Conservation (phyloP, 2,888 invertebrate species). For the Thymelicus sylvestris region DNA sequence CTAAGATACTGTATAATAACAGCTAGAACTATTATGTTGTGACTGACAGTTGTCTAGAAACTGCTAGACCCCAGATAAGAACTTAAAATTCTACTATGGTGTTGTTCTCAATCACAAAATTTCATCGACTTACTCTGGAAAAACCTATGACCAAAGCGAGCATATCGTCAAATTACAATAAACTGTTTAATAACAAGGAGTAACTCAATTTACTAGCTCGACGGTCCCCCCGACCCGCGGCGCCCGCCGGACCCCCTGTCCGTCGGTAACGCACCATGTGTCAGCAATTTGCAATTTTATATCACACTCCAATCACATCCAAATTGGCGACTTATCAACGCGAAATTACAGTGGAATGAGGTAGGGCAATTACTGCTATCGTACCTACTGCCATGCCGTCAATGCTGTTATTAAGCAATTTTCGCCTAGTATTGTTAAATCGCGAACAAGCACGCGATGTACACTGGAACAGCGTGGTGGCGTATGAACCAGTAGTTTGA, state of each 20-base stretch:
- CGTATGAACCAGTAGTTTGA: no score
- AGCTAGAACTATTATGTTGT: no score
- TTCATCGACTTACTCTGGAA: background rate
- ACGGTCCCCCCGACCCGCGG: constrained; percentile 2
- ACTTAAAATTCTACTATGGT: no score
- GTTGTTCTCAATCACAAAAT: no score
- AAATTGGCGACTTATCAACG: constrained; percentile 47
- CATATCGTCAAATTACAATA: background rate
- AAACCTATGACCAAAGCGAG: constrained; percentile 6
- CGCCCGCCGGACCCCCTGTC: background rate
- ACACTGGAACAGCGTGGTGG: background rate
- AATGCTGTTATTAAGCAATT: constrained; percentile 30
- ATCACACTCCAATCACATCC: constrained; percentile 45
- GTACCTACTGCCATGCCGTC: constrained; percentile 4
- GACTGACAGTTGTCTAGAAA: no score
- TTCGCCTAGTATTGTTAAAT: constrained; percentile 23
- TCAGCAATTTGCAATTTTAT: constrained; percentile 46
- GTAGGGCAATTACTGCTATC: constrained; percentile 22
- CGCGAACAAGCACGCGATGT: constrained; percentile 16
- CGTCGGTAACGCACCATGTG: constrained; percentile 20
- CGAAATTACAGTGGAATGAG: constrained; percentile 41
- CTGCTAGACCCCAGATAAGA: no score
- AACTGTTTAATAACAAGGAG: constrained; percentile 22
- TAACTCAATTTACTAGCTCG: no score
- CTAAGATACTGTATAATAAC: no score